Evolutionary conservation across 1,140 invertebrate genomes (phyloP).

Genomic region (Drosophila nebulosa): DNA sequence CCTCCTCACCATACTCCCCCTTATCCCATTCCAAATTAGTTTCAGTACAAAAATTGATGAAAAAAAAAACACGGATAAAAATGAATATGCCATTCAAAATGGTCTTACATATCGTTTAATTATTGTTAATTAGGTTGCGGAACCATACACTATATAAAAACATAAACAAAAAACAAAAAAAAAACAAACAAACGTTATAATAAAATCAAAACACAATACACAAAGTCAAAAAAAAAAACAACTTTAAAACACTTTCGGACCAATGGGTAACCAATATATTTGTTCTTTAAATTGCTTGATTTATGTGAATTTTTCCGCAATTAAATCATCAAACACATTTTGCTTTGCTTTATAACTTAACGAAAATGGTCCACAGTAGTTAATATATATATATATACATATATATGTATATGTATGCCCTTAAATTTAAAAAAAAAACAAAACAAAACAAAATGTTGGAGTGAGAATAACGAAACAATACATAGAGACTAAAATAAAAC

Average conservation of each 20-base stretch:
- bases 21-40: background rate
- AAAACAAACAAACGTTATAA: background rate
- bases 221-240: background rate
- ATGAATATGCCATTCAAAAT: conserved; percentile 61
- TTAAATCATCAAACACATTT: background rate
- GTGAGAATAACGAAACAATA: conserved; percentile 81
- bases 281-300: background rate
- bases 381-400: conserved; percentile 21
- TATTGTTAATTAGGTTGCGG: conserved; percentile 68
- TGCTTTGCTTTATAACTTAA: background rate
- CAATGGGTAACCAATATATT: background rate
- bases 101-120: conserved; percentile 73
- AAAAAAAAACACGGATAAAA: background rate
- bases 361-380: conserved; percentile 67
- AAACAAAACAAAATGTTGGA: conserved; percentile 64
- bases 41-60: background rate
- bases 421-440: conserved; percentile 35
- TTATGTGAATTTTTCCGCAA: background rate
- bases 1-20: no score
- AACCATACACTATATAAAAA: conserved; percentile 61
- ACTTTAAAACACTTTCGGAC: conserved; percentile 1
- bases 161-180: background rate
- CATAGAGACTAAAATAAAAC: conserved; percentile 77
- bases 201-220: background rate
- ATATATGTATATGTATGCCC: conserved; percentile 45